Evolutionary conservation across 2,113 vertebrate species (phyloP), one percentile per base, ranked within the genome.

Genomic region (Phylloscopus whistleri): DNA sequence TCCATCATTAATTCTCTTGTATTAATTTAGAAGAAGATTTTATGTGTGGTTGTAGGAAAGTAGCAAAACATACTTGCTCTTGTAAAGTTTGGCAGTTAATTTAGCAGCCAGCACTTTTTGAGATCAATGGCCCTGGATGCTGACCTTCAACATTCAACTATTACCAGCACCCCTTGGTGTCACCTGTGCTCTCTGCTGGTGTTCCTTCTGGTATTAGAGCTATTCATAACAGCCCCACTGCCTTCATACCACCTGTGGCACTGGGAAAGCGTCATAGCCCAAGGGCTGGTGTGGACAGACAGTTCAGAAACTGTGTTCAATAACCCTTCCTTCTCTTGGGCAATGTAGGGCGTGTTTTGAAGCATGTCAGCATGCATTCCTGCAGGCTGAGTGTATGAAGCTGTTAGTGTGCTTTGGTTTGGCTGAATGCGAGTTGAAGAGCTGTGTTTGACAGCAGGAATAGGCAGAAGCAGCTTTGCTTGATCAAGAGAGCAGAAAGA

Each of bases 301-400:
- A 18, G 1, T 49, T 58, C 14, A 16, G 74, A 64, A 84, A 31
- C 6, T 23, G 5, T 23, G 9, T 33, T 77, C 23, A 37, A 16
- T 64, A 59, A 4, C 7, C 2, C 6, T 72, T 81, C 44, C 24
- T 73, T 87, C 53, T 84, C 26, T 41, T 4, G 5, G 39, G 35
- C 44, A 44, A 5, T 0, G 0, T 10, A 11, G 21, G 26, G 35
- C 0, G 0, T 69, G 22, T 31, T 88, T 64, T 7, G 11, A 53
- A 90, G 62, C 12, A 11, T 20, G 11, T 14, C 26, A 60, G 51
- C 17, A 2, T 72, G 48, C 46, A 44, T 78, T 82, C 31, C 24
- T 63, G 44, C 64, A 74, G 9, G 24, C 55, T 44, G 60, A 33
- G 31, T 43, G 31, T 33, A 8, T 15, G 33, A 13, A 48, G 37